These are phyloP conservation scores for Megaceryle alcyon DNA, from an alignment of 2,797 vertebrate genomes.

Conservation along the genomic window DNA sequence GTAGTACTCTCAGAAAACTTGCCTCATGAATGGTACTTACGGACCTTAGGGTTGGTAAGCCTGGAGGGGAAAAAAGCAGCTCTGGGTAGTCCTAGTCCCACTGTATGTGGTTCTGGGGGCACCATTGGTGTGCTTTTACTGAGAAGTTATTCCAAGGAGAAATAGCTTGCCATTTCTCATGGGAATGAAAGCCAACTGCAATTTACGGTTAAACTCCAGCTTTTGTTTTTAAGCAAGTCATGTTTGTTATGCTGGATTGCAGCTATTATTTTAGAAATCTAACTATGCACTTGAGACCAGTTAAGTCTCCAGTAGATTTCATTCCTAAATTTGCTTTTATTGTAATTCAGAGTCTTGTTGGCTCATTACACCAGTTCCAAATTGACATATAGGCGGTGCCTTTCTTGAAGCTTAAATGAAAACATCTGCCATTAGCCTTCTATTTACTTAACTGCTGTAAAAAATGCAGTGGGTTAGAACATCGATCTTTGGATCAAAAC, in stretches of 20 bases:
- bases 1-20: neutral
- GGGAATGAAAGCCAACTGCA: conserved; percentile 25
- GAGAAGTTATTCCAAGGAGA: neutral
- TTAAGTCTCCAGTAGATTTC: conserved; percentile 56
- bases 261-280: conserved; percentile 64
- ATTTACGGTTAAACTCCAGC: conserved; percentile 13
- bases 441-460: conserved; percentile 59
- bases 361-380: conserved; percentile 25
- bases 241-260: conserved; percentile 60
- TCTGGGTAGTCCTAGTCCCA: neutral
- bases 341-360: conserved; percentile 53
- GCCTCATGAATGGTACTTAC: neutral
- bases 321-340: conserved; percentile 53
- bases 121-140: neutral
- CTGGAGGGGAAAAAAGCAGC: neutral
- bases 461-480: conserved; percentile 19
- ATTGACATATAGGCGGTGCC: conserved; percentile 14
- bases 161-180: conserved; percentile 40
- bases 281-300: conserved; percentile 55
- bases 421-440: conserved; percentile 60
- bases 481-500: conserved; percentile 11
- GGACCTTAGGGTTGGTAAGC: neutral
- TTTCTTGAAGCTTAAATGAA: conserved; percentile 59
- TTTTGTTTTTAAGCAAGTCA: conserved; percentile 59
- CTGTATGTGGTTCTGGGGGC: neutral